Percentiles rank a stretch among this genome's conserved stretches.
Conservation (phyloP, 2,888 invertebrate species). For the Nephrocerus scutellatus region DNA sequence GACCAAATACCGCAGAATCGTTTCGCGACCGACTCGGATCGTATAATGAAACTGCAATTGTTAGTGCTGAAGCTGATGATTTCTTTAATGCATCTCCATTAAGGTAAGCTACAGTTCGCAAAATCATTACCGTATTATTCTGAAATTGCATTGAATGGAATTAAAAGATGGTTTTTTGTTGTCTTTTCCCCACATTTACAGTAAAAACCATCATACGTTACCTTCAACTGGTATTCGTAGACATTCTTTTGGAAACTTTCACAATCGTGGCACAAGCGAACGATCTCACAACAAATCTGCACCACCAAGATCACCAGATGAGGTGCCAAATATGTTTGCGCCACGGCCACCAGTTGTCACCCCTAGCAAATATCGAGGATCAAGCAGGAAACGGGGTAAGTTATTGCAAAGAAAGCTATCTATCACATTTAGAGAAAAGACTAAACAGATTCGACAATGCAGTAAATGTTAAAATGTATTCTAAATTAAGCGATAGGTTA, state of each 20-base stretch:
- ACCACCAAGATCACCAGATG: constrained; percentile 40
- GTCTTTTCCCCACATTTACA: too few species aligned
- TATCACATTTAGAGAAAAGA: too few species aligned
- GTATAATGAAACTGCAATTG: constrained; percentile 41
- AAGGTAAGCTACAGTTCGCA: constrained; percentile 34
- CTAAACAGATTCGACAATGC: too few species aligned
- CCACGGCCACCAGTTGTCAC: constrained; percentile 43
- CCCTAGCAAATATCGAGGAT: constrained; percentile 42
- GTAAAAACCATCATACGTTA: constrained; percentile 41
- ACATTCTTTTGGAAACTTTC: constrained; percentile 46
- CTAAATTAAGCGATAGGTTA: too few species aligned
- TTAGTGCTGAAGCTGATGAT: constrained; percentile 40
- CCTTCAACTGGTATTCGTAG: constrained; percentile 39
- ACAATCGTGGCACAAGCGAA: constrained; percentile 29
- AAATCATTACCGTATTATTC: constrained; percentile 12
- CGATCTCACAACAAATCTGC: constrained; percentile 25
- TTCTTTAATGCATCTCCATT: constrained; percentile 38
- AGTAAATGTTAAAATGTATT: too few species aligned
- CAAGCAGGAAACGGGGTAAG: constrained; percentile 41
- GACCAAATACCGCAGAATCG: constrained; percentile 28
- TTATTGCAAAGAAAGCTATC: too few species aligned
- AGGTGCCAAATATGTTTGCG: constrained; percentile 47
- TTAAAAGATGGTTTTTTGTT: neutral
- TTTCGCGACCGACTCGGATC: constrained; percentile 45
- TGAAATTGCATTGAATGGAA: too few species aligned